phyloP scores from a whole-genome alignment of 2,888 invertebrate species.

The Tillus elongatus region DNA sequence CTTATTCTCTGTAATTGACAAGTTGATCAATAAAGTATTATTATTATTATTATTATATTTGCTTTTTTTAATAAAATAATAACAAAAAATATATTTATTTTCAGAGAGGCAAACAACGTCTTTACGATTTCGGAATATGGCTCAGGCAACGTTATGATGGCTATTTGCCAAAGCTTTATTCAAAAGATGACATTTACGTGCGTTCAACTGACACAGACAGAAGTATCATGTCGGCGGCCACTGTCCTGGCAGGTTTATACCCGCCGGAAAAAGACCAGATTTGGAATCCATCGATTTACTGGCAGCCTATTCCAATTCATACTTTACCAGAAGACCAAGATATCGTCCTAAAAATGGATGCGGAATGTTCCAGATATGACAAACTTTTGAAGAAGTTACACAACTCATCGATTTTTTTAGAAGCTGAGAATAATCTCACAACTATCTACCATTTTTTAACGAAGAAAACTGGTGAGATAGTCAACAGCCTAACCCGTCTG shows the following conservation, averaged over 20 bases:
- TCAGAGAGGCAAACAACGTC: conserved; percentile 6
- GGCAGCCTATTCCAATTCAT: conserved; percentile 11
- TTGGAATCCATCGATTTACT: conserved; percentile 5
- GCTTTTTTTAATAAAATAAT: too few relatives aligned
- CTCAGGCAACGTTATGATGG: conserved; percentile 5
- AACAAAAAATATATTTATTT: neutral
- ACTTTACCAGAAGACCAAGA: conserved; percentile 6
- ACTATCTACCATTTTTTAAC: too few relatives aligned
- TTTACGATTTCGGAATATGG: conserved; percentile 5
- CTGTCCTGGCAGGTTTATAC: conserved; percentile 7
- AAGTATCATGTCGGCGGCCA: conserved; percentile 6
- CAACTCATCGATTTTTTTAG: too few relatives aligned
- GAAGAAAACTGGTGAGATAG: too few relatives aligned
- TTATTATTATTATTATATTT: too few relatives aligned
- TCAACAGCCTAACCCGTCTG: too few relatives aligned
- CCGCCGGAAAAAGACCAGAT: neutral
- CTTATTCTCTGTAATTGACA: too few relatives aligned
- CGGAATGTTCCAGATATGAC: too few relatives aligned
- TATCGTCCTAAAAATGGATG: neutral
- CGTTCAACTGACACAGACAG: conserved; percentile 7
- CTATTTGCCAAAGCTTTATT: conserved; percentile 2
- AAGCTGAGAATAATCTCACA: too few relatives aligned
- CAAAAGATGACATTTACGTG: conserved; percentile 6
- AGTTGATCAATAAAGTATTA: too few relatives aligned
- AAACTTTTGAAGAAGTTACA: too few relatives aligned